Conservation (phyloP, 2,797 vertebrate species). For the Characodon lateralis region DNA sequence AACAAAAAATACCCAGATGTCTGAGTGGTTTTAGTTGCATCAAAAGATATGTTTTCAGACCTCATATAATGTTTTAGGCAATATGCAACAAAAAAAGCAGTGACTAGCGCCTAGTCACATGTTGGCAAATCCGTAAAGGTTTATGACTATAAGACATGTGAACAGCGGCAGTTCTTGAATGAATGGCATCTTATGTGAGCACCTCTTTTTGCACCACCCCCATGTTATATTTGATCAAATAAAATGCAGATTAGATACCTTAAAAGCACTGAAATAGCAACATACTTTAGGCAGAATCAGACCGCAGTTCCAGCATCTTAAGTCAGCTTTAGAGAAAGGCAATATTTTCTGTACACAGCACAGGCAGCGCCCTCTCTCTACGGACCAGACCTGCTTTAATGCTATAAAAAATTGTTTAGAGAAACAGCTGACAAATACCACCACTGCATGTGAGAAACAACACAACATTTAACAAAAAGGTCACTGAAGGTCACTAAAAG, state of each 20-base stretch:
- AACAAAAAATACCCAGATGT: not conserved
- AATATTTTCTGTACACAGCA: not conserved
- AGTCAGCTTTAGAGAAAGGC: not conserved
- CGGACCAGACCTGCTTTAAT: not conserved
- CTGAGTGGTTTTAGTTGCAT: not conserved
- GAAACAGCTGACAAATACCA: not conserved
- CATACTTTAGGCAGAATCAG: not conserved
- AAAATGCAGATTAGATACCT: not conserved
- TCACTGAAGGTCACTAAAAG: not conserved
- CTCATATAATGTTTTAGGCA: not conserved
- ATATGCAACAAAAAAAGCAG: not conserved
- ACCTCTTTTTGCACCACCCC: not conserved
- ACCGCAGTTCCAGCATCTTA: not conserved
- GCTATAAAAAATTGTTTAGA: not conserved
- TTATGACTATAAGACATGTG: not conserved
- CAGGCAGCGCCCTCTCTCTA: not conserved
- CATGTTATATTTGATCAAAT: not conserved
- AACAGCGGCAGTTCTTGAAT: not conserved
- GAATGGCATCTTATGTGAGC: not conserved
- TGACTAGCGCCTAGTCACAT: slow-evolving; percentile 19
- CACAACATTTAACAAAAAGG: not conserved
- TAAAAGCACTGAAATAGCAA: not conserved
- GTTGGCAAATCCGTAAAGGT: slow-evolving; percentile 8
- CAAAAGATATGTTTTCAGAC: not conserved
- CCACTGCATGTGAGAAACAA: not conserved